These are phyloP conservation scores for Phylloscopus collybita DNA, from an alignment of 2,797 vertebrate species.

Conservation along the genomic window DNA sequence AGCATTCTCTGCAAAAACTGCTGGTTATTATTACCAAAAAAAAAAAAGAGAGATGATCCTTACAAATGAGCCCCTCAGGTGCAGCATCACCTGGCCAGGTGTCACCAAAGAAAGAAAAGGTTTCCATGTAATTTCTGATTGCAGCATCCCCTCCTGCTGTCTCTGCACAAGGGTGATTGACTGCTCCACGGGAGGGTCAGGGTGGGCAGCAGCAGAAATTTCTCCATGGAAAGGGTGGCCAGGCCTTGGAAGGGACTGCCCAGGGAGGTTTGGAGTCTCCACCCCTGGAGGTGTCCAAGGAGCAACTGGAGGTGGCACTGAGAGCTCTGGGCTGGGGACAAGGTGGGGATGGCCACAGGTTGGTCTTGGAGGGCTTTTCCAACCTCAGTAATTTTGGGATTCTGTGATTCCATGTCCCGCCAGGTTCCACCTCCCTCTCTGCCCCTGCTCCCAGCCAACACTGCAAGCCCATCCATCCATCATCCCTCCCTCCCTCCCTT, in stretches of 20 bases:
- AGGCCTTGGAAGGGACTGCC: not conserved
- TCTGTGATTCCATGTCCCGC: not conserved
- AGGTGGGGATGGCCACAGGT: not conserved
- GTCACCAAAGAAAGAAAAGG: not conserved
- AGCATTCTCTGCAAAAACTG: not conserved
- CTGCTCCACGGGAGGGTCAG: not conserved
- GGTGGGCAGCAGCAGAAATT: not conserved
- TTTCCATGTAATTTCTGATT: not conserved
- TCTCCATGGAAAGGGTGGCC: too few species aligned
- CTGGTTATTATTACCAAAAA: not conserved
- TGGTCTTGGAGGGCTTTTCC: not conserved
- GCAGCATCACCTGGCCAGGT: not conserved
- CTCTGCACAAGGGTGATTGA: not conserved
- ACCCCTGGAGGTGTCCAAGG: not conserved
- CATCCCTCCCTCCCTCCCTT: not conserved
- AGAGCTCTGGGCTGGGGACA: not conserved
- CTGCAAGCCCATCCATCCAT: not conserved
- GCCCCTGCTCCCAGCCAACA: not conserved
- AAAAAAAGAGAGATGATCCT: not conserved
- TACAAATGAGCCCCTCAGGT: not conserved
- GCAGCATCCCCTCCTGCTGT: not conserved
- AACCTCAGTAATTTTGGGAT: not conserved
- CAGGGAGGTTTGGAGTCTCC: not conserved
- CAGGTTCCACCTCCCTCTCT: not conserved
- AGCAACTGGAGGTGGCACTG: not conserved